These are phyloP conservation scores for Xestoiulus laeticollis DNA, from an alignment of 2,888 invertebrate species.

Conservation along the genomic window DNA sequence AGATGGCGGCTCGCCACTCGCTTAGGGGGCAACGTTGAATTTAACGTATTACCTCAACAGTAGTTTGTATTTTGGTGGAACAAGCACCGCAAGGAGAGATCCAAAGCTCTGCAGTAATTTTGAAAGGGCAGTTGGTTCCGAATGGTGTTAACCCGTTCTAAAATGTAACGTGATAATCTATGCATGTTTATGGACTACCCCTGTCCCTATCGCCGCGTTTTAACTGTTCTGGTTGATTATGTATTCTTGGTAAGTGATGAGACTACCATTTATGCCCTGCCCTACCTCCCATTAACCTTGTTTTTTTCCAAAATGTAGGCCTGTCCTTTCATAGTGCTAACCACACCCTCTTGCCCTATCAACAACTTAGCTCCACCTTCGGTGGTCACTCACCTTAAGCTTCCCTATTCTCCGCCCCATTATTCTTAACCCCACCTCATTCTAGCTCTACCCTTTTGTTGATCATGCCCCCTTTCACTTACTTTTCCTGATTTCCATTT, in stretches of 20 bases:
- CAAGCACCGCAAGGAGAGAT: background rate
- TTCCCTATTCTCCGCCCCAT: no score
- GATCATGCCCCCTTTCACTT: no score
- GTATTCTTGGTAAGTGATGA: background rate
- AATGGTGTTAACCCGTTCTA: background rate
- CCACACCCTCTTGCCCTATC: no score
- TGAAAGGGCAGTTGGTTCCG: background rate
- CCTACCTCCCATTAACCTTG: background rate
- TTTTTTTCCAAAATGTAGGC: no score
- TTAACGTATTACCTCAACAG: conserved; percentile 5
- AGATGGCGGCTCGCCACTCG: background rate
- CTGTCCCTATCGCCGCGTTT: background rate
- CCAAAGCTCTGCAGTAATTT: background rate
- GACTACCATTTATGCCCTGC: background rate
- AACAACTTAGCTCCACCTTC: background rate
- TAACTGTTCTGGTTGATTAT: background rate
- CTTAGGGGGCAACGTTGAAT: background rate
- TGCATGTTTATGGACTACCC: conserved; percentile 32
- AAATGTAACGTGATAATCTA: conserved; percentile 14
- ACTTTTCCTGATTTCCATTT: no score
- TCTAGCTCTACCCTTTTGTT: background rate
- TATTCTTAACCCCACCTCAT: background rate
- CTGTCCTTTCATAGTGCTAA: no score
- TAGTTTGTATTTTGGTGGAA: background rate
- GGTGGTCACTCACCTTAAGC: no score